Evolutionary conservation across 2,113 vertebrate species (phyloP).

Genomic region (Dicerorhinus sumatrensis): DNA sequence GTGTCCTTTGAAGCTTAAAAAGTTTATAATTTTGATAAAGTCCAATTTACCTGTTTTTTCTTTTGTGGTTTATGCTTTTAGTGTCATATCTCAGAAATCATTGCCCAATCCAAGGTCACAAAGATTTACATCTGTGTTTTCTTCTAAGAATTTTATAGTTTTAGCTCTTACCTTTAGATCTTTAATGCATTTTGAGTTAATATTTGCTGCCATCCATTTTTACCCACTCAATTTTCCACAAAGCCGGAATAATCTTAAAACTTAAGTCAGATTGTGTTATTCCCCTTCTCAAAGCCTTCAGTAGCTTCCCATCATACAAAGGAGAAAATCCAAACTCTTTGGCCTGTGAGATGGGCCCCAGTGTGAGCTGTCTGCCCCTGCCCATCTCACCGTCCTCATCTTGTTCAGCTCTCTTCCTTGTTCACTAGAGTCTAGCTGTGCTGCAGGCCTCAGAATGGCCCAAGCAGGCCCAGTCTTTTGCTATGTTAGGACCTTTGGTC

Average conservation of each 20-base stretch:
- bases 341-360: background rate
- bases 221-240: background rate
- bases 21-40: conserved; percentile 10
- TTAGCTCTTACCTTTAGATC: background rate
- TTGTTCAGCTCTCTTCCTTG: background rate
- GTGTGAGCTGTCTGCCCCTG: background rate
- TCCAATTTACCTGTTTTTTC: background rate
- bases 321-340: background rate
- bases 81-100: background rate
- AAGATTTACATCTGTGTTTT: background rate
- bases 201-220: background rate
- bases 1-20: background rate
- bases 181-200: background rate
- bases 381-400: background rate
- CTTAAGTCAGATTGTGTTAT: background rate
- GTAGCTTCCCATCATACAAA: background rate
- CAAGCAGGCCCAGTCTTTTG: background rate
- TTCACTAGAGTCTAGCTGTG: background rate
- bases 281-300: background rate
- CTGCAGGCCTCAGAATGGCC: background rate
- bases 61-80: background rate
- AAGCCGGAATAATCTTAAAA: background rate
- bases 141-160: background rate
- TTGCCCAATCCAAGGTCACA: background rate
- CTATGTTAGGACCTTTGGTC: background rate